Evolutionary conservation across 2,888 invertebrate genomes (phyloP), one percentile per base, ranked within the genome.

Genomic region (Diaphora mendica): DNA sequence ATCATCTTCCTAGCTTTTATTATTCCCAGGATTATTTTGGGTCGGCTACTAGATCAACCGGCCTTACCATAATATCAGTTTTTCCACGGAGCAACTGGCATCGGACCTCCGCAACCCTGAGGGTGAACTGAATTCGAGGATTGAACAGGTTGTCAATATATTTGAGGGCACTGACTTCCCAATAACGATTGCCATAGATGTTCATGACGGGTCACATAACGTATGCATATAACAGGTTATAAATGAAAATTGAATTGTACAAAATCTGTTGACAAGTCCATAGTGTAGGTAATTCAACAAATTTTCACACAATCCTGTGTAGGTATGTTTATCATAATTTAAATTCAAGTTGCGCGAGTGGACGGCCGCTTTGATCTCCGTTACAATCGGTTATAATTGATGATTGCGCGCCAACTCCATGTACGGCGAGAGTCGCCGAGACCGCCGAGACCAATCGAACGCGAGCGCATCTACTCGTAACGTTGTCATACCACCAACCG

Each of bases 301-400:
- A 87, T 86, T 88, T 88, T 88, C 87, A 83, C 84, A 85, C 87
- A 84, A 87, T 86, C 87, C 75, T 77, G 78, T 77, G 82, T 9
- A 39, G 11, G 39, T 84, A 80, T 85, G 85, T 87, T 86, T 89
- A 90, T 91, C 88, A 91, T 91, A 91, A 92, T 92, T 91, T 91
- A 92, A 89, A 90, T 90, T 86, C 88, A 86, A 79, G 90, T 90
- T 92, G 91, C 91, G 92, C 88, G 91, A 88, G 85, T 84, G 77
- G 87, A 77, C 92, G 93, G 93, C 85, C 74, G 83, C 93, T 95
- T 94, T 95, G 95, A 95, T 94, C 94, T 94, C 91, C 86, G 91
- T 92, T 92, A 94, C 95, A 95, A 95, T 94, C 94, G 92, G 80
- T 79, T 79, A 88, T 94, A 94, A 95, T 95, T 95, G 94, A 95